These are phyloP conservation scores for Rutilus rutilus DNA, from an alignment of 2,113 vertebrate genomes.

Conservation along the genomic window DNA sequence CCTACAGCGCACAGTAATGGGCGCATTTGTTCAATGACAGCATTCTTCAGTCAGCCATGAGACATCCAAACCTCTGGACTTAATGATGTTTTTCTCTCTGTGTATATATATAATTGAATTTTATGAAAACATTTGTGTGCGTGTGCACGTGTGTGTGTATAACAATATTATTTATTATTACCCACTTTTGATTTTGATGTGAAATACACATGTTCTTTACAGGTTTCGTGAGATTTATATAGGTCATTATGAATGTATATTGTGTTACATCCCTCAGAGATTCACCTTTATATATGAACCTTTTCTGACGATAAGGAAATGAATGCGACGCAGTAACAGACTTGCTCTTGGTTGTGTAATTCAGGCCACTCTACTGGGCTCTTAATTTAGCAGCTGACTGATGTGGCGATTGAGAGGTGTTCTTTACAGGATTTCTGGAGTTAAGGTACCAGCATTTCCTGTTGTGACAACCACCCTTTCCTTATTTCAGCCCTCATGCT, in stretches of 20 bases:
- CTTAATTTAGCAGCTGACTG: constrained; percentile 62
- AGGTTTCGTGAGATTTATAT: not conserved
- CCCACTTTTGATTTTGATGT: not conserved
- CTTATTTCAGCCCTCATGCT: constrained; percentile 33
- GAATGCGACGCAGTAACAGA: not conserved
- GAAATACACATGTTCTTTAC: not conserved
- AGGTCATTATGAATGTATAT: not conserved
- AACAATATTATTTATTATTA: not conserved
- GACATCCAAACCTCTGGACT: not conserved
- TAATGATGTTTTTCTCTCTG: not conserved
- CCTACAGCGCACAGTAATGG: not conserved
- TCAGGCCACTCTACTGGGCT: constrained; percentile 61
- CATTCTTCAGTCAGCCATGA: constrained; percentile 1
- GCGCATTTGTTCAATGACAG: not conserved
- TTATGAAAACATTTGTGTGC: not conserved
- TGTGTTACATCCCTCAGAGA: not conserved
- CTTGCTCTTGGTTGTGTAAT: constrained; percentile 59
- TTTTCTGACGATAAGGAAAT: not conserved
- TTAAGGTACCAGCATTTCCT: constrained; percentile 52
- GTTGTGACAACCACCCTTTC: not conserved
- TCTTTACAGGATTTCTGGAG: constrained; percentile 50
- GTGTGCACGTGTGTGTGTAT: not conserved
- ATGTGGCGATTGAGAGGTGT: constrained; percentile 60
- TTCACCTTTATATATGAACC: not conserved
- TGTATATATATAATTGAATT: not conserved